Percentiles rank a stretch among this genome's conserved stretches.
phyloP scores from a whole-genome alignment of 2,113 vertebrate species.

The Melozone crissalis region DNA sequence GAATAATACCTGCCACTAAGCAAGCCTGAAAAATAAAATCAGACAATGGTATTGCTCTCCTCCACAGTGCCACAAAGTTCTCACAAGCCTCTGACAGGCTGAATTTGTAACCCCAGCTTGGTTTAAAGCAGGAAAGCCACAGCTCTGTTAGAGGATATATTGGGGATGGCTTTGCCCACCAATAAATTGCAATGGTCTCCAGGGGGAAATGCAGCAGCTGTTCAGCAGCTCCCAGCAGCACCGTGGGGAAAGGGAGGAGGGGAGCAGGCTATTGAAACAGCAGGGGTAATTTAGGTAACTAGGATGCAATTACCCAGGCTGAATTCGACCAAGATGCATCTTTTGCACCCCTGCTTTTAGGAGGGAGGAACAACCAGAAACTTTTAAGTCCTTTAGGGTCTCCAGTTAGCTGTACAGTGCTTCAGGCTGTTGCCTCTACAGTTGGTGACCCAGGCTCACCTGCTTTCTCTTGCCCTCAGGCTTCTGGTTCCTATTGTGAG shows the following conservation, averaged over 20 bases:
- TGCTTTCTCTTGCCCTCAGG: neutral
- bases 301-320: neutral
- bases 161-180: neutral
- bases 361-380: neutral
- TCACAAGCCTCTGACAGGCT: neutral
- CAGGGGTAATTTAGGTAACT: neutral
- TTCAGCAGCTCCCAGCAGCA: neutral
- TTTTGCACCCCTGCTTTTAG: neutral
- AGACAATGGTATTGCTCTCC: neutral
- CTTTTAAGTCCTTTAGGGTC: neutral
- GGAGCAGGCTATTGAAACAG: neutral
- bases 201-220: slow-evolving; percentile 21
- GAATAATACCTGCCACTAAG: neutral
- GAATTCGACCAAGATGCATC: neutral
- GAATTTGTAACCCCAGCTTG: neutral
- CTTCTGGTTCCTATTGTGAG: neutral
- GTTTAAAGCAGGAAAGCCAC: neutral
- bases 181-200: neutral
- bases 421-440: neutral
- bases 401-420: neutral
- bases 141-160: neutral
- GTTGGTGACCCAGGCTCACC: neutral
- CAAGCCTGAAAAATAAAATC: neutral
- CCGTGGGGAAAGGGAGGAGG: neutral
- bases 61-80: neutral